phyloP scores from a whole-genome alignment of 2,888 invertebrate species.

The Eubasilissa splendida region DNA sequence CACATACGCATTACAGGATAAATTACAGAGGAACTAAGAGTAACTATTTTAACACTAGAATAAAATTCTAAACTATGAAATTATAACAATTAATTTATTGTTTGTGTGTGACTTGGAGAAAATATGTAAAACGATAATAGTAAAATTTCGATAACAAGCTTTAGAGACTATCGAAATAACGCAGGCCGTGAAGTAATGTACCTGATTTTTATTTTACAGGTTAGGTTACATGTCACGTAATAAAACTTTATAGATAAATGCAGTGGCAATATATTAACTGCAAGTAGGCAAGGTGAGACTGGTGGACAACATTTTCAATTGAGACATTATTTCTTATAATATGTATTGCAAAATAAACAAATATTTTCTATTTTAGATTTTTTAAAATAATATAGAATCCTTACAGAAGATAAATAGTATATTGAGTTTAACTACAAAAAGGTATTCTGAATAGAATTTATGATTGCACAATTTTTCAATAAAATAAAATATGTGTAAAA shows the following conservation, averaged over 20 bases:
- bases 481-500: slow-evolving; percentile 19
- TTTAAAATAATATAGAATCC: background rate
- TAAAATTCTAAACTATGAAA: slow-evolving; percentile 34
- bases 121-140: too few species aligned
- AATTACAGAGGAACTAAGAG: slow-evolving; percentile 24
- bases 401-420: background rate
- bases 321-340: background rate
- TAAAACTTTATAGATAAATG: background rate
- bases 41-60: slow-evolving; percentile 35
- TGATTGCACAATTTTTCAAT: slow-evolving; percentile 20
- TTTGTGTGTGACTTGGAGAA: too few species aligned
- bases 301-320: background rate
- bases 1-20: slow-evolving; percentile 1
- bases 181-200: too few species aligned
- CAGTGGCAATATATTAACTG: background rate
- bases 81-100: slow-evolving; percentile 8
- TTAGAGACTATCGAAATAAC: too few species aligned
- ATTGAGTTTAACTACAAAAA: slow-evolving; percentile 1
- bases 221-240: slow-evolving; percentile 14
- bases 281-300: too few species aligned
- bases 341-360: background rate
- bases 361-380: background rate
- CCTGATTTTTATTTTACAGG: background rate
- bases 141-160: too few species aligned
- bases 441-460: slow-evolving; percentile 11